phyloP scores from a whole-genome alignment of 2,797 vertebrate species.

The Amblyraja radiata region DNA sequence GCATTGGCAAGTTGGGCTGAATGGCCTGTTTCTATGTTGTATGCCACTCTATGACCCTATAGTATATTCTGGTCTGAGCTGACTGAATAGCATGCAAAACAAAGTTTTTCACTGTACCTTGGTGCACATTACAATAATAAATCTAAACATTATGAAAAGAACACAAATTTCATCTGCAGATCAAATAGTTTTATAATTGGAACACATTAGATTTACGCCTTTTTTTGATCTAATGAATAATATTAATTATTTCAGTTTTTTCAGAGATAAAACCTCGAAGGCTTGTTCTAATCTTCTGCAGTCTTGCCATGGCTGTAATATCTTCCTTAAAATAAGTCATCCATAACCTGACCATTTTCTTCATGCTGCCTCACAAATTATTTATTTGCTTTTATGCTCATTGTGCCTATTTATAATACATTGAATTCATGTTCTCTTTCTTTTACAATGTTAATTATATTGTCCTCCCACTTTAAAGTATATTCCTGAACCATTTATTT shows the following conservation, averaged over 20 bases:
- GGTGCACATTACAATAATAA: too few relatives aligned
- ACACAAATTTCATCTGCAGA: too few relatives aligned
- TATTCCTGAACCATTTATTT: not conserved
- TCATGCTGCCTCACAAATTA: not conserved
- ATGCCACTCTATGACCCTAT: too few relatives aligned
- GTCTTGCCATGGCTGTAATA: not conserved
- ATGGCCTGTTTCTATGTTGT: too few relatives aligned
- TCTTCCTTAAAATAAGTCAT: not conserved
- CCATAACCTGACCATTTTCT: not conserved
- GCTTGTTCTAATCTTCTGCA: not conserved
- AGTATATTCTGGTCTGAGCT: too few relatives aligned
- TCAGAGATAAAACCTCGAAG: not conserved
- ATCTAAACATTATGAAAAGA: too few relatives aligned
- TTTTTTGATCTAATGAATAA: not conserved
- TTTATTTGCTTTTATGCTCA: not conserved
- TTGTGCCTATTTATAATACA: not conserved
- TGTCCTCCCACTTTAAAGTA: conserved; percentile 23
- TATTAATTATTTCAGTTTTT: not conserved
- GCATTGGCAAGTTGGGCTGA: too few relatives aligned
- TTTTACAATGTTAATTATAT: not conserved
- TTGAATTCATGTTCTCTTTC: not conserved
- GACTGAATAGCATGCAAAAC: too few relatives aligned
- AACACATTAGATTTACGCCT: not conserved
- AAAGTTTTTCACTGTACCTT: too few relatives aligned
- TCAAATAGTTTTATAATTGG: too few relatives aligned